These are phyloP conservation scores for Sebastes paucispinis DNA, from an alignment of 2,797 vertebrate genomes.

Conservation along the genomic window DNA sequence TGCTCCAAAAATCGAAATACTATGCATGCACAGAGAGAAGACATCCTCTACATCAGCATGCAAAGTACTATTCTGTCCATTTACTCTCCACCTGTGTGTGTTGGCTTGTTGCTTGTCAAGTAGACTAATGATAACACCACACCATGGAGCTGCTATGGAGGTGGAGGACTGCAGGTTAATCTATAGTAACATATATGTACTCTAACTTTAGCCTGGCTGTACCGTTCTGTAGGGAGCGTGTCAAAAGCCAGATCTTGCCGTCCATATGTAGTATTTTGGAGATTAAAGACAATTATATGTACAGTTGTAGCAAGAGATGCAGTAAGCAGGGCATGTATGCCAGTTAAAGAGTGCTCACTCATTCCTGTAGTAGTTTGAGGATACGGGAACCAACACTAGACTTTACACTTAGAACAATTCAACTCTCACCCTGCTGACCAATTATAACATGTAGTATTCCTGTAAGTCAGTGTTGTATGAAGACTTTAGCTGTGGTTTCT, in stretches of 20 bases:
- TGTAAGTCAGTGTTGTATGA: neutral
- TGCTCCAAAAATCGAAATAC: neutral
- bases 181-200: no score
- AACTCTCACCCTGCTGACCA: neutral
- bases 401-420: neutral
- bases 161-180: neutral
- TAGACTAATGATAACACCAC: no score
- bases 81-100: no score
- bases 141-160: no score
- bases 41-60: neutral
- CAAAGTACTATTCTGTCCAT: neutral
- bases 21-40: neutral
- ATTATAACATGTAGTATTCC: neutral
- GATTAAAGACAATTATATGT: slow-evolving; percentile 78
- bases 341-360: neutral
- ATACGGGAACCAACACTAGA: no score
- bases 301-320: no score
- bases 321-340: fast-evolving
- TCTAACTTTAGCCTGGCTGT: no score
- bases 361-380: neutral
- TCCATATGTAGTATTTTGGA: slow-evolving; percentile 89
- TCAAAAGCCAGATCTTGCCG: slow-evolving; percentile 94
- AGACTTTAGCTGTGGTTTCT: neutral
- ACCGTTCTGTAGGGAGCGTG: slow-evolving; percentile 80
- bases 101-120: neutral